Evolutionary conservation across 2,888 invertebrate species (phyloP), one percentile per base, ranked within the genome.

Genomic region (Lissocephala sabroskyi): DNA sequence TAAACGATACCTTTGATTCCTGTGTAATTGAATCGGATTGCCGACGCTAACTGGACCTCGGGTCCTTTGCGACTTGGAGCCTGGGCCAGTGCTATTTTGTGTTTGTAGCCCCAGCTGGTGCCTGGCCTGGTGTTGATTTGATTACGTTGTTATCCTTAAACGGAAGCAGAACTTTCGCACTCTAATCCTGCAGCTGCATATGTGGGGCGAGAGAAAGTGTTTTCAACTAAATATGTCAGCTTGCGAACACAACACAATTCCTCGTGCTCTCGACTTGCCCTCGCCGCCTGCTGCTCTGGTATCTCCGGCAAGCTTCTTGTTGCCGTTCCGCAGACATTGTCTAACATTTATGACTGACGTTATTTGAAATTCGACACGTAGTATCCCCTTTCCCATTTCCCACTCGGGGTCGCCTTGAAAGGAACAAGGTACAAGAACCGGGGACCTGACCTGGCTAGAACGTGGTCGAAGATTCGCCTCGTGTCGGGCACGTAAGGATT

Each of bases 361-460:
- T 73, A 76, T 68, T 73, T 48, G 65, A 68, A 61, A 64, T 73
- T 59, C 74, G 77, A 68, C 74, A 68, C 68, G 78, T 77, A 62
- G 54, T 3, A 7, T 23, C 23, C 7, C 7, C 23, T 3, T 23
- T 23, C 23, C 23, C 23, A 23, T 23, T 7, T 23, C 7, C 23
- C 23, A n/a, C n/a, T n/a, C n/a, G n/a, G n/a, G n/a, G n/a, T n/a
- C n/a, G n/a, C n/a, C n/a, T n/a, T n/a, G n/a, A n/a, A n/a, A n/a
- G n/a, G n/a, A n/a, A n/a, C n/a, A n/a, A n/a, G n/a, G n/a, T n/a
- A n/a, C n/a, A n/a, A n/a, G n/a, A n/a, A n/a, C n/a, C n/a, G n/a
- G n/a, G n/a, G n/a, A n/a, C n/a, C 23, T 3, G 23, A 23, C 4
- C 23, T 7, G 23, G 7, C 23, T n/a, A 16, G 16, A 11, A 33